Base-by-base conservation (phyloP, 2,113 vertebrate species). In the Craseonycteris thonglongyai region DNA sequence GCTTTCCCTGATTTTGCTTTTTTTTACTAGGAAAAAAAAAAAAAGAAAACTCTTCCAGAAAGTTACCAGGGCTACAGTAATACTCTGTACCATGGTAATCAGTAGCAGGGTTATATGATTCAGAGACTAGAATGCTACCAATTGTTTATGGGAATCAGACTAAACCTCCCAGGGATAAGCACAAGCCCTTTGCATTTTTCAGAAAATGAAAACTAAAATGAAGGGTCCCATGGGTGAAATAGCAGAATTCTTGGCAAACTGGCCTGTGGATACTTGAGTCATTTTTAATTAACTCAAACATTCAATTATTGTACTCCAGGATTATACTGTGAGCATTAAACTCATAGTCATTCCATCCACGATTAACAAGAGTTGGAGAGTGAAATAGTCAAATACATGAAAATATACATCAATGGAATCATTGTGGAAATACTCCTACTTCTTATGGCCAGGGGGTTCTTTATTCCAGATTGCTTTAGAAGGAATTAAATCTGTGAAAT, bases 121-220 rank as follows among this genome's bases (percentile, higher is more conserved):
- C 54, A 75, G 12, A 65, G 13, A n/a, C 14, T 21, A 71, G 18
- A 76, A 6, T 2, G 33, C 61, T 82, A n/a, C 12, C 14, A n/a
- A 40, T 28, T 24, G 13, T 54, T 69, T 56, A 47, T 24, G 12
- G 22, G 30, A n/a, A 42, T 91, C 22, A 85, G 26, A 26, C 9
- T 63, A 30, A 47, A 1, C 33, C 3, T 3, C 5, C 0, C 40
- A 61, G 45, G 4, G 21, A 7, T 5, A 38, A 54, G 8, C 2
- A 24, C 30, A 74, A 16, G 2, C 8, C 10, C 22, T 24, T 61
- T 69, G 22, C 2, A 83, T 47, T 75, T 84, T 68, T 45, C 26
- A 68, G 18, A 9, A 72, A 85, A 61, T 4, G 18, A 75, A 83
- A 65, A 1, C 1, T 47, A 42, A 79, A 93, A 33, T 42, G 19